Percentiles rank a stretch among this genome's conserved stretches.
Conservation (phyloP, 2,113 vertebrate genomes). For the Gymnocephalus cernua region DNA sequence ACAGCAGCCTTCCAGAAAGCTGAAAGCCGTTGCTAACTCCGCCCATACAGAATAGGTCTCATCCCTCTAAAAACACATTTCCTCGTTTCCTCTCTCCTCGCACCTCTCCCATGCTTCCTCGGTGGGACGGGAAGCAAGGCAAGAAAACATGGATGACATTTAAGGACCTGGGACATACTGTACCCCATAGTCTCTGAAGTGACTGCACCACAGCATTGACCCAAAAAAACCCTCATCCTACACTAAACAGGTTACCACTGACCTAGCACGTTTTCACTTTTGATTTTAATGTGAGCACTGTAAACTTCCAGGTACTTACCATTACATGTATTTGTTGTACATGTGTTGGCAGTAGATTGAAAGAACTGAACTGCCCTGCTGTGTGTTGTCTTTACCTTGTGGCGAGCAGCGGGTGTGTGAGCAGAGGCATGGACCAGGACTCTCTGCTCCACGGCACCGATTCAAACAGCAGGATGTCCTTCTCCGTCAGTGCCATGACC, state of each 20-base stretch:
- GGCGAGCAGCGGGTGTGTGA: constrained; percentile 93
- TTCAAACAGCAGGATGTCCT: constrained; percentile 94
- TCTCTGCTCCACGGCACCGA: constrained; percentile 94
- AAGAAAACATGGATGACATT: too few species aligned
- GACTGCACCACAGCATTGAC: too few species aligned
- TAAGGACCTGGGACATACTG: too few species aligned
- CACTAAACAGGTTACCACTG: background rate
- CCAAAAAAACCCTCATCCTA: background rate
- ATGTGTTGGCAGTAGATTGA: background rate
- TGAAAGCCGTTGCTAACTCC: too few species aligned
- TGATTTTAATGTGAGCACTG: background rate
- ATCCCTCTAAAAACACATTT: too few species aligned
- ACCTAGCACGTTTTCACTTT: background rate
- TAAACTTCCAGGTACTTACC: background rate
- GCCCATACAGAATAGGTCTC: too few species aligned
- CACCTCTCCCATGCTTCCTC: too few species aligned
- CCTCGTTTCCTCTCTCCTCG: too few species aligned
- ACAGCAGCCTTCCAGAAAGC: too few species aligned
- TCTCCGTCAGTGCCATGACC: constrained; percentile 94
- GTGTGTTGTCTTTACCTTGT: constrained; percentile 86
- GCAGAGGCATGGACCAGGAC: constrained; percentile 90
- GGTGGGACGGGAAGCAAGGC: too few species aligned
- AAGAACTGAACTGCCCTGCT: background rate
- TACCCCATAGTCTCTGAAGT: background rate
- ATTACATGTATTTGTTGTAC: too few species aligned